A percentile compares a stretch with the other conserved stretches of the same genome.
phyloP scores from a whole-genome alignment of 2,797 vertebrate species.

The Eurystomus glaucurus region DNA sequence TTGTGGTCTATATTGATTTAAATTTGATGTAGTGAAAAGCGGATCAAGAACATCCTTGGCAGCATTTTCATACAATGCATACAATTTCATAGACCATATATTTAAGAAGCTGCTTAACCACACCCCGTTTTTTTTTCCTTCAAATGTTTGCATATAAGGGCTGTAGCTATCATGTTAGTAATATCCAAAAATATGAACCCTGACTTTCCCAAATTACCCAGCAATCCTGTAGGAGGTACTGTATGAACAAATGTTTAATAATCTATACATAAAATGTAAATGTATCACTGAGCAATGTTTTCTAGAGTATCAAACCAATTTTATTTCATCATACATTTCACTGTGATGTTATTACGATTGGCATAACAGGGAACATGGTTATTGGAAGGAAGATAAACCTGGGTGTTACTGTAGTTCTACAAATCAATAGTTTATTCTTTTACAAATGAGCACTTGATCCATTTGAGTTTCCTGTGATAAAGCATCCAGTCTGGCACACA shows the following conservation, averaged over 20 bases:
- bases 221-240: constrained; percentile 87
- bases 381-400: constrained; percentile 90
- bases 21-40: constrained; percentile 86
- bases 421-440: constrained; percentile 67
- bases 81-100: constrained; percentile 79
- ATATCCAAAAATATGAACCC: constrained; percentile 82
- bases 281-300: constrained; percentile 82
- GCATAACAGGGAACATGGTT: constrained; percentile 88
- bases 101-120: constrained; percentile 86
- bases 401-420: constrained; percentile 81
- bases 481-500: constrained; percentile 37
- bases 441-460: constrained; percentile 65
- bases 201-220: constrained; percentile 73
- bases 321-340: constrained; percentile 85
- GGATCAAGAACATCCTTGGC: constrained; percentile 80
- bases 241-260: constrained; percentile 87
- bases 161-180: constrained; percentile 91
- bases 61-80: constrained; percentile 80
- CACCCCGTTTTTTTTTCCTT: constrained; percentile 86
- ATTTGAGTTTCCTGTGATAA: constrained; percentile 52
- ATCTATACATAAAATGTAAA: constrained; percentile 87
- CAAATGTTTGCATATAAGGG: constrained; percentile 90
- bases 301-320: constrained; percentile 81
- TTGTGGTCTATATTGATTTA: constrained; percentile 90
- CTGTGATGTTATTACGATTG: constrained; percentile 90